phyloP scores from a whole-genome alignment of 2,888 invertebrate species.

The Acronicta alni region DNA sequence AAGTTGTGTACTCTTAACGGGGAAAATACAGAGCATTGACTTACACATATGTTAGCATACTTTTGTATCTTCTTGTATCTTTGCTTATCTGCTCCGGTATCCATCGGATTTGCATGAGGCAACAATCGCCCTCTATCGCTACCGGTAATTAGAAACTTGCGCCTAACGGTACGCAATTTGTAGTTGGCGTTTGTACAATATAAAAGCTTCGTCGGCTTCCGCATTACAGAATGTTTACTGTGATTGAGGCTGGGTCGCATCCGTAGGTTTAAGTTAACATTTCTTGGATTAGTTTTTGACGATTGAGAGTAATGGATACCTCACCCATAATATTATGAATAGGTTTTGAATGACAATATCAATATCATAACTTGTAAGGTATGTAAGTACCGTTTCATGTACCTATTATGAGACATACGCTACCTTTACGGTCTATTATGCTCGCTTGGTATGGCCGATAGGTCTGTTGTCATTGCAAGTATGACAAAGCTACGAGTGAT shows the following conservation, averaged over 20 bases:
- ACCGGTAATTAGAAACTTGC: slow-evolving; percentile 84
- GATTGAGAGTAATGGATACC: no score
- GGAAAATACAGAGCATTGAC: slow-evolving; percentile 47
- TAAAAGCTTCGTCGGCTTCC: slow-evolving; percentile 63
- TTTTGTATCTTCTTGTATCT: slow-evolving; percentile 56
- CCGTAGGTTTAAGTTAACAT: no score
- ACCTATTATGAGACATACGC: slow-evolving; percentile 33
- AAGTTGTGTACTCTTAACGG: slow-evolving; percentile 29
- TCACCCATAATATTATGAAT: neutral
- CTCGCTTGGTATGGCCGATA: slow-evolving; percentile 56
- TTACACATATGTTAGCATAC: slow-evolving; percentile 54
- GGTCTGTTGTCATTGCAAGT: slow-evolving; percentile 69
- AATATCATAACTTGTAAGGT: slow-evolving; percentile 34
- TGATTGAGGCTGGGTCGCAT: no score
- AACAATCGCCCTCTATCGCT: slow-evolving; percentile 83
- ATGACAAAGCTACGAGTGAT: slow-evolving; percentile 83
- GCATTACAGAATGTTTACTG: slow-evolving; percentile 27
- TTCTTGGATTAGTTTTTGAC: neutral
- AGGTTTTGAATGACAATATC: slow-evolving; percentile 40
- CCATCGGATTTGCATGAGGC: slow-evolving; percentile 82
- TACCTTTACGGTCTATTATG: slow-evolving; percentile 58
- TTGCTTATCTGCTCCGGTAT: slow-evolving; percentile 71
- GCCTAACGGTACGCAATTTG: slow-evolving; percentile 81
- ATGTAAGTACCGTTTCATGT: slow-evolving; percentile 43
- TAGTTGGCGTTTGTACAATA: slow-evolving; percentile 67